Evolutionary conservation across 2,113 vertebrate genomes (phyloP).

Genomic region (Etheostoma cragini): DNA sequence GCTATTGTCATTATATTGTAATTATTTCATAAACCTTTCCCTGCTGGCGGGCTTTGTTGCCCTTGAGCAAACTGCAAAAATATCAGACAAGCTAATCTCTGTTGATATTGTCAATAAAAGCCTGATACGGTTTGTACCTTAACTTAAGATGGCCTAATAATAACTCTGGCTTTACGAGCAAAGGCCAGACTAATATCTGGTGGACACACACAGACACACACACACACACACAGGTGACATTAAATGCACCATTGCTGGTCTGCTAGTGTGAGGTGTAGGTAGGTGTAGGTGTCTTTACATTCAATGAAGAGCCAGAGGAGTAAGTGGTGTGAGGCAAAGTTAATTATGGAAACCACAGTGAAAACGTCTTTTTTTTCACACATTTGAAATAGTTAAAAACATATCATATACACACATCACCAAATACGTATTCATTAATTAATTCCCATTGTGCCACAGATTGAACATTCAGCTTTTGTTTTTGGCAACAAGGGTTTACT

Average conservation of each 20-base stretch:
- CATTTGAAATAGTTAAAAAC: not conserved
- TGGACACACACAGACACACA: conserved; percentile 29
- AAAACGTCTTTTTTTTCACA: not conserved
- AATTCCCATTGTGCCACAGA: not conserved
- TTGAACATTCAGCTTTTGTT: not conserved
- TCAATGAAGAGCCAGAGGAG: conserved; percentile 15
- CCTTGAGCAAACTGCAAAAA: conserved; percentile 24
- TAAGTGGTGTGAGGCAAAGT: conserved; percentile 22
- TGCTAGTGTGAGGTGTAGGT: conserved; percentile 1
- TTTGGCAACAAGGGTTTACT: not conserved
- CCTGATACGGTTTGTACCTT: conserved; percentile 36
- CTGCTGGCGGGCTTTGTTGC: conserved; percentile 1
- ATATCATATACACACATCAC: not conserved
- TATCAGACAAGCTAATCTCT: conserved; percentile 59
- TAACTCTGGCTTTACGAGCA: conserved; percentile 29
- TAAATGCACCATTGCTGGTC: not conserved
- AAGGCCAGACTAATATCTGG: conserved; percentile 13
- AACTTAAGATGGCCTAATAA: conserved; percentile 45
- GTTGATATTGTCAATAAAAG: conserved; percentile 69
- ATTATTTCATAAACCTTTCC: conserved; percentile 54
- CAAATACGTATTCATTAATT: not conserved
- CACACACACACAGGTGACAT: not conserved
- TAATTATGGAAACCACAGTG: not conserved
- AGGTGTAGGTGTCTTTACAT: conserved; percentile 14
- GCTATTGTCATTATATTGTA: conserved; percentile 50